phyloP scores from a whole-genome alignment of 2,113 vertebrate genomes.

The Mugil cephalus region DNA sequence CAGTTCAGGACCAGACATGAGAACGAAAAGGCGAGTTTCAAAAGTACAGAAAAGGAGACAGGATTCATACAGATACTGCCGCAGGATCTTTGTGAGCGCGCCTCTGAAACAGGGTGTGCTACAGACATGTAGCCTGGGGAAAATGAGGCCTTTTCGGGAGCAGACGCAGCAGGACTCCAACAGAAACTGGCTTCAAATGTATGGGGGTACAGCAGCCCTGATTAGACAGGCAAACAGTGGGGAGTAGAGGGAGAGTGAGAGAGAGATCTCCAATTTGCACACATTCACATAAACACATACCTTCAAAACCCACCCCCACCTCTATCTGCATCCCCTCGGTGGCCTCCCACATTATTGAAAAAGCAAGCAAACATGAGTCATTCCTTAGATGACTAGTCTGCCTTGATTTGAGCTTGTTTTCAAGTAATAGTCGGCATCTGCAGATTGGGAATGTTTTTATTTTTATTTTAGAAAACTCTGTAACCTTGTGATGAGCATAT shows the following conservation, averaged over 20 bases:
- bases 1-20: slow-evolving; percentile 32
- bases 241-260: slow-evolving; percentile 36
- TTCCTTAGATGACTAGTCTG: slow-evolving; percentile 17
- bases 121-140: slow-evolving; percentile 80
- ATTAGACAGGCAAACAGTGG: slow-evolving; percentile 82
- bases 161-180: slow-evolving; percentile 75
- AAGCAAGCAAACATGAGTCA: slow-evolving; percentile 53
- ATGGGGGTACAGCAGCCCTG: slow-evolving; percentile 74
- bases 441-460: slow-evolving; percentile 13
- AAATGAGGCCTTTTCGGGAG: slow-evolving; percentile 71
- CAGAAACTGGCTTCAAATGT: slow-evolving; percentile 78
- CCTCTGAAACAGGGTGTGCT: slow-evolving; percentile 54
- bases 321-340: slow-evolving; percentile 63
- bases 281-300: slow-evolving; percentile 53
- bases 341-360: slow-evolving; percentile 63
- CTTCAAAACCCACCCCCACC: slow-evolving; percentile 51
- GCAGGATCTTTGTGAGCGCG: slow-evolving; percentile 32
- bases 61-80: slow-evolving; percentile 63
- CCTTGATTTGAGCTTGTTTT: slow-evolving; percentile 54
- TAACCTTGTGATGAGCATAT: background rate
- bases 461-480: too few relatives aligned
- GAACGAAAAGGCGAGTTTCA: slow-evolving; percentile 33
- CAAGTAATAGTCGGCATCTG: slow-evolving; percentile 16
- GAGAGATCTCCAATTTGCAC: slow-evolving; percentile 28
- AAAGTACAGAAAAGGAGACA: slow-evolving; percentile 39